These are phyloP conservation scores for Montipora efflorescens DNA, from an alignment of 64 coral and sea anemone species.

Conservation along the genomic window DNA sequence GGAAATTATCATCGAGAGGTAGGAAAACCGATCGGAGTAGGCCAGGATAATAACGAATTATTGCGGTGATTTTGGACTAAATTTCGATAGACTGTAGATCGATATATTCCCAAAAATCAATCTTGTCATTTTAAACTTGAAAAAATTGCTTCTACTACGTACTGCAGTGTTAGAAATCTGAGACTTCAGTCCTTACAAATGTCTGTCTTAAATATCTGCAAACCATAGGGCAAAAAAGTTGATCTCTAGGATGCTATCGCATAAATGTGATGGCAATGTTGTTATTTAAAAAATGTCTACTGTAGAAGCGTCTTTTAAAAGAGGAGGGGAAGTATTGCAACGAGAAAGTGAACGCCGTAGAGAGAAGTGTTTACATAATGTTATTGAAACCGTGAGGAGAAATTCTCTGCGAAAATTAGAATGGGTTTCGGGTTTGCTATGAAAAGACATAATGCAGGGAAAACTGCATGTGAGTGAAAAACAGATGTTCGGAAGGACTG, in stretches of 20 bases:
- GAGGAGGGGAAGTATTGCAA: conserved; percentile 15
- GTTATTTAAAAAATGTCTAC: not conserved
- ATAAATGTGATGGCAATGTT: not conserved
- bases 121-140: not conserved
- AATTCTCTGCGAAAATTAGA: not conserved
- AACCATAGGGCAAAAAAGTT: not conserved
- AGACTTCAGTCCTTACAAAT: too few species aligned
- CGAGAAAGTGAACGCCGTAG: not conserved
- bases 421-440: not conserved
- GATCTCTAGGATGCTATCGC: not conserved
- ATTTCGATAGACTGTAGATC: not conserved
- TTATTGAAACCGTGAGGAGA: not conserved
- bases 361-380: conserved; percentile 36
- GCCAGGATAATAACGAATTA: not conserved
- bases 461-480: conserved; percentile 13
- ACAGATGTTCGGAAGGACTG: conserved; percentile 27
- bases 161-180: too few species aligned
- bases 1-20: conserved; percentile 98
- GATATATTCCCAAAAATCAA: not conserved
- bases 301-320: not conserved
- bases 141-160: not conserved
- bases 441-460: not conserved
- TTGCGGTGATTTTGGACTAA: not conserved
- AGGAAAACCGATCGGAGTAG: conserved; percentile 22
- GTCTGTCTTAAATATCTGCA: not conserved